These are phyloP conservation scores for Lepilemur septentrionalis DNA, from an alignment of 2,797 vertebrate genomes.

Conservation along the genomic window DNA sequence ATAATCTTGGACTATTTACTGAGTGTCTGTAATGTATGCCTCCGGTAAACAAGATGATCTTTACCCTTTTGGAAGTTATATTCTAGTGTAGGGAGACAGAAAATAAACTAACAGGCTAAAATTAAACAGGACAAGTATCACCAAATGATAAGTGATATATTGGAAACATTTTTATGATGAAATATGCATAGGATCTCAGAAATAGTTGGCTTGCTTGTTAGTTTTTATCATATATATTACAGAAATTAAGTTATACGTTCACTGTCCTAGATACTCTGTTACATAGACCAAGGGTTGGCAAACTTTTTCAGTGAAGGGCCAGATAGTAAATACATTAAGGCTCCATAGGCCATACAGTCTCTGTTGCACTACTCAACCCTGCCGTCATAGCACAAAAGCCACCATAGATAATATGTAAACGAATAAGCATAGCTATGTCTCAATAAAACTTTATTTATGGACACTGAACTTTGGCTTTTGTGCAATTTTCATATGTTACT, in stretches of 20 bases:
- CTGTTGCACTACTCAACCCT: background rate
- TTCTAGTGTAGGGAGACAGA: background rate
- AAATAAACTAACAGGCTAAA: background rate
- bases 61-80: background rate
- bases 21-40: background rate
- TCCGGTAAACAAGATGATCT: background rate
- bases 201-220: background rate
- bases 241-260: background rate
- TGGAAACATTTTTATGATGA: background rate
- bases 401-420: background rate
- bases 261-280: background rate
- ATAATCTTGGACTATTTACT: background rate
- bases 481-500: background rate
- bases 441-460: background rate
- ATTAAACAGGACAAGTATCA: background rate
- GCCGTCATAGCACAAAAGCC: background rate
- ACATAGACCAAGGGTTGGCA: background rate
- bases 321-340: background rate
- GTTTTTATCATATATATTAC: background rate
- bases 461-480: background rate
- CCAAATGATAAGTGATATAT: background rate
- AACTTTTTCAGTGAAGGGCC: background rate
- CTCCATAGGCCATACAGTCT: rapidly evolving
- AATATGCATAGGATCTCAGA: background rate
- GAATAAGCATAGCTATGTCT: background rate